Evolutionary conservation across 1,140 invertebrate species (phyloP), one percentile per base, ranked within the genome.

Genomic region (Laupala kohalensis): DNA sequence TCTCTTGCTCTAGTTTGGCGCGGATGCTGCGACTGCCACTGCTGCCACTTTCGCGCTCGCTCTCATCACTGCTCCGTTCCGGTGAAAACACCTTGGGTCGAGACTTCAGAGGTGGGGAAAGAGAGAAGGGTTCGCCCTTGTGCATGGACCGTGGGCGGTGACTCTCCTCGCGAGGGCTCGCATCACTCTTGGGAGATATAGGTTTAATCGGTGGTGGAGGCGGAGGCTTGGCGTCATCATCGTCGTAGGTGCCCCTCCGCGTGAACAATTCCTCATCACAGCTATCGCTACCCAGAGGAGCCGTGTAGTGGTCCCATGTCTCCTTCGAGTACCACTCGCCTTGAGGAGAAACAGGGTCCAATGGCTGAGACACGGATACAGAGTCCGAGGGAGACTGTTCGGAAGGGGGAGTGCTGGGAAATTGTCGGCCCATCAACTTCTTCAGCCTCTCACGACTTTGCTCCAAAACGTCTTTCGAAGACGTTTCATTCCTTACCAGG

Each of bases 1-100:
- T 73, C 26, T 73, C 72, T 27, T 37, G 28, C n/a, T 64, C 69
- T 23, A 73, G 53, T n/a, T 73, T 73, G 5, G 68, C 72, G 23
- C 72, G 25, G 12, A 73, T 25, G 27, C 71, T 71, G n/a, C 23
- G 27, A n/a, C 12, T 23, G 9, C 37, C 37, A 53, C 37, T 53
- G 9, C 37, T 19, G 19, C 37, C 37, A 53, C 19, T 19, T 13
- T 19, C 19, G 9, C 19, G 9, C 9, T 53, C 37, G 19, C 37
- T 53, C 9, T 53, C 37, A 53, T 53, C 37, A 53, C 37, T 19
- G n/a, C n/a, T n/a, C 9, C 37, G 37, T 19, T 53, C 37, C 9
- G 37, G 37, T 2, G 37, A 53, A 53, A 53, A 53, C 19, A 53
- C 4, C 19, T 53, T 53, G n/a, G n/a, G n/a, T n/a, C n/a, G n/a